Percentiles rank a stretch among this genome's conserved stretches.
phyloP scores from a whole-genome alignment of 35 echinoderm and acorn worm genomes.

The Hemicentrotus pulcherrimus region DNA sequence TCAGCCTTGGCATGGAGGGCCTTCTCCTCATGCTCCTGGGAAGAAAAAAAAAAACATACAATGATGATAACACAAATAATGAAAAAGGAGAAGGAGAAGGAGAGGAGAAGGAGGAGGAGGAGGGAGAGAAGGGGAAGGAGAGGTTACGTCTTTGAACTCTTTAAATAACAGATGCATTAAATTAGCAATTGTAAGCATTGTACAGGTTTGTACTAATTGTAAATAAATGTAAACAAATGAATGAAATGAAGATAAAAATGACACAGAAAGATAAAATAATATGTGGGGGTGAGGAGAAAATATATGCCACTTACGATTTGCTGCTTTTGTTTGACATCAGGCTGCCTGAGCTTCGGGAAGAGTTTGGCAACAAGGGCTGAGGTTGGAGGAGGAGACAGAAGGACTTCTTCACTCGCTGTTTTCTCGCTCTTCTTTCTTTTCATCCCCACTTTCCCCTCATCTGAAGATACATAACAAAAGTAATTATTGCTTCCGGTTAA shows the following conservation, averaged over 20 bases:
- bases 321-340: slow-evolving; percentile 43
- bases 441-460: not conserved
- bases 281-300: not conserved
- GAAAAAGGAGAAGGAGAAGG: not conserved
- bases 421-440: slow-evolving; percentile 34
- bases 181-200: no score
- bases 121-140: no score
- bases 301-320: slow-evolving; percentile 31
- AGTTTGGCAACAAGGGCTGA: slow-evolving; percentile 83
- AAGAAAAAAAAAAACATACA: not conserved
- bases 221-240: no score
- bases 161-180: no score
- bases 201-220: no score
- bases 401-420: not conserved
- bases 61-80: not conserved
- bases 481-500: no score
- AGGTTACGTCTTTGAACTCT: no score
- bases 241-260: no score
- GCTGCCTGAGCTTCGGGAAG: slow-evolving; percentile 86
- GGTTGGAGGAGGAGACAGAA: slow-evolving; percentile 73
- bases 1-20: slow-evolving; percentile 50
- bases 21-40: slow-evolving; percentile 43
- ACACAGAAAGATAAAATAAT: no score
- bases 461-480: not conserved
- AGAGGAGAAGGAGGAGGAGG: not conserved